A percentile compares a stretch with the other conserved stretches of the same genome.
phyloP scores from a whole-genome alignment of 1,140 invertebrate species.

The roundworm (Caenorhabditis elegans) region WBcel235 BX284604.4:13501-14000 shows the following conservation, averaged over 20 bases:
- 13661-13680: not conserved
- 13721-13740: constrained; percentile 65
- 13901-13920: constrained; percentile 41
- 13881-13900: constrained; percentile 66
- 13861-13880: constrained; percentile 64
- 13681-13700: constrained; percentile 12
- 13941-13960: constrained; percentile 42
- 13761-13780: constrained; percentile 66
- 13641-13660: not conserved
- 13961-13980: constrained; percentile 48
- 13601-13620: no score
- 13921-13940: constrained; percentile 43
- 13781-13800: constrained; percentile 66
- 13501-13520: no score
- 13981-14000: constrained; percentile 46
- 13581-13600: no score
- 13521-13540: no score
- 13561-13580: no score
- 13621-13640: not conserved
- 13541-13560: no score
- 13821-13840: constrained; percentile 62
- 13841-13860: constrained; percentile 66
- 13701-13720: constrained; percentile 62
- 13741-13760: constrained; percentile 66
- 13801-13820: constrained; percentile 61